phyloP scores from a whole-genome alignment of 2,797 vertebrate genomes.

The Melanotaenia pygmaea region DNA sequence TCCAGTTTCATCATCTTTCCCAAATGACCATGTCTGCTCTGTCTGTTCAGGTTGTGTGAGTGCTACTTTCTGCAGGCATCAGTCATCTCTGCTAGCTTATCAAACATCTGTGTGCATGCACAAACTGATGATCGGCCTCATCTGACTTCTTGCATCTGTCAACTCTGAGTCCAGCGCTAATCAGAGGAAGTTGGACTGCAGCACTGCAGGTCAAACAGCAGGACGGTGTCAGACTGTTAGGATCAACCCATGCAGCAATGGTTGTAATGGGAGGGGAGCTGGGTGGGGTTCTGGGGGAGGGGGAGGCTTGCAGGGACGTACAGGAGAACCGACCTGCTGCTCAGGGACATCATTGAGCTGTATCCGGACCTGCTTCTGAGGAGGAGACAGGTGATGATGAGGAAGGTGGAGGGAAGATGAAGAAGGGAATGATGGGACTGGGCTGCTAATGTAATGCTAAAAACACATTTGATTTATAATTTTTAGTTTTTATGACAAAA shows the following conservation, averaged over 20 bases:
- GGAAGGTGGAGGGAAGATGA: constrained; percentile 40
- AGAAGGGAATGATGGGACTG: constrained; percentile 1
- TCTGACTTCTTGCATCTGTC: neutral
- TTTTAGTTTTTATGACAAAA: too few species aligned
- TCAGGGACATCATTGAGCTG: constrained; percentile 79
- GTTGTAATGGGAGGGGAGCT: neutral
- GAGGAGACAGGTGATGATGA: constrained; percentile 68
- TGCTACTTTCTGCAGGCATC: neutral
- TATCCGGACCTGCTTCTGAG: constrained; percentile 87
- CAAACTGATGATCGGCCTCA: neutral
- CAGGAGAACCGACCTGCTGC: constrained; percentile 80
- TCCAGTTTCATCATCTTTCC: neutral
- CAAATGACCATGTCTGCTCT: too few species aligned
- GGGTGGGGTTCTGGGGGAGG: constrained; percentile 1
- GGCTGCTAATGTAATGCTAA: neutral
- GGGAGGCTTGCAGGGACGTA: constrained; percentile 13
- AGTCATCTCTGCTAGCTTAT: neutral
- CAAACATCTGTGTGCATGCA: constrained; percentile 30
- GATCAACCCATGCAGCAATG: constrained; percentile 74
- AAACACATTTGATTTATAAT: too few species aligned
- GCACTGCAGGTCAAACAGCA: constrained; percentile 28
- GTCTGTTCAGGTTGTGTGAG: constrained; percentile 27
- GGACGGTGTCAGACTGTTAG: constrained; percentile 18
- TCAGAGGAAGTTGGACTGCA: neutral
- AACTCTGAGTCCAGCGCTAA: constrained; percentile 20